phyloP scores from a whole-genome alignment of 2,113 vertebrate genomes.

The Engraulis encrasicolus region DNA sequence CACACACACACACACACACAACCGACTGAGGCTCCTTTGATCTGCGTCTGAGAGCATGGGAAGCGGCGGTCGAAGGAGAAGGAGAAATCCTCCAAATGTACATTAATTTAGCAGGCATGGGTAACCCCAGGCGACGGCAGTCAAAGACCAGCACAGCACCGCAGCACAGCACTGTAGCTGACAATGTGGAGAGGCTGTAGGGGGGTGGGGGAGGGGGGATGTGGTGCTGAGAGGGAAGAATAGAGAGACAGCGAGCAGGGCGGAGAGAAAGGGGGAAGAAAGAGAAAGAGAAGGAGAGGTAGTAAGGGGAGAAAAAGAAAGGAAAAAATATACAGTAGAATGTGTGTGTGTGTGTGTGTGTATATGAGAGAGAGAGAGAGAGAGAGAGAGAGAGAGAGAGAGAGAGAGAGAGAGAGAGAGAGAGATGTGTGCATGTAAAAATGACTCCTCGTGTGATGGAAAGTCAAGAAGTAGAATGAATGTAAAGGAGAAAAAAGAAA shows the following conservation, averaged over 20 bases:
- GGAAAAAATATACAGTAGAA: too few relatives aligned
- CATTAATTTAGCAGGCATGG: slow-evolving; percentile 1
- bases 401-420: neutral
- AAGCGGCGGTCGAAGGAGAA: neutral
- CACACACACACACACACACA: slow-evolving; percentile 1
- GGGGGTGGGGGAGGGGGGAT: too few relatives aligned
- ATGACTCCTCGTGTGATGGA: too few relatives aligned
- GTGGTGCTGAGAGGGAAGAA: neutral
- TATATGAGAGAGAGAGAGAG: too few relatives aligned
- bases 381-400: neutral
- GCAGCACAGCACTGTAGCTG: too few relatives aligned
- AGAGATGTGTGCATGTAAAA: neutral
- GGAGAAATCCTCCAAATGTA: slow-evolving; percentile 15
- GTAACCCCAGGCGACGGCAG: neutral
- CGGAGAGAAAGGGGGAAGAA: too few relatives aligned
- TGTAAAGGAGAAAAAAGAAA: too few relatives aligned
- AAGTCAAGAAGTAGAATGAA: too few relatives aligned
- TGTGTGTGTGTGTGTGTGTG: too few relatives aligned
- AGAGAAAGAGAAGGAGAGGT: slow-evolving; percentile 40
- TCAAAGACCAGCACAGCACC: neutral
- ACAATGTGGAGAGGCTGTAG: neutral
- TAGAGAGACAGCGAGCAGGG: neutral
- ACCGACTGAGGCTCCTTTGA: neutral
- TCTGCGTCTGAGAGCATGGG: neutral
- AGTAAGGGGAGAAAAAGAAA: too few relatives aligned